A percentile compares a stretch with the other conserved stretches of the same genome.
These are phyloP conservation scores for Mamestra brassicae DNA, from an alignment of 2,888 invertebrate genomes.

Conservation along the genomic window DNA sequence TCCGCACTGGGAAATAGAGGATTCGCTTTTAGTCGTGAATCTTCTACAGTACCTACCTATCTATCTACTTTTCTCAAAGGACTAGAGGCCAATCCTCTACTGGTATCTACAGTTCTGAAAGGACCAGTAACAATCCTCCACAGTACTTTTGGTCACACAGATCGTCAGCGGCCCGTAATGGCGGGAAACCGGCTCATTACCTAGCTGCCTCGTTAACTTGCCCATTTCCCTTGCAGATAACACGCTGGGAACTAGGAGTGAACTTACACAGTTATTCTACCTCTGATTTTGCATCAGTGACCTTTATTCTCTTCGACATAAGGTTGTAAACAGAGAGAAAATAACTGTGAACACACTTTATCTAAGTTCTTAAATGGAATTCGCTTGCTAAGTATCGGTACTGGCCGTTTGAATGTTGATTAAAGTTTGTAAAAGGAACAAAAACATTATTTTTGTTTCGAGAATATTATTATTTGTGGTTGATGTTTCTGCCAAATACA, in stretches of 20 bases:
- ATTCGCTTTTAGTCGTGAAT: neutral
- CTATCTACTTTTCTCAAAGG: neutral
- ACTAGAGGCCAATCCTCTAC: neutral
- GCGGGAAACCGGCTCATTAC: slow-evolving; percentile 22
- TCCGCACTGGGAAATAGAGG: no score
- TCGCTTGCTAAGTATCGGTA: neutral
- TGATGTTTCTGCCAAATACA: neutral
- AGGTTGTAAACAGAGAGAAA: no score
- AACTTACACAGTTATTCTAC: neutral
- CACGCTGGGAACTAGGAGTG: neutral
- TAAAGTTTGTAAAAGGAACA: neutral
- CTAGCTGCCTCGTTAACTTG: slow-evolving; percentile 1
- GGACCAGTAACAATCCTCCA: neutral
- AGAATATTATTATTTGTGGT: slow-evolving; percentile 19
- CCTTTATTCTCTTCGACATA: no score
- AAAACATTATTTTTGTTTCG: neutral
- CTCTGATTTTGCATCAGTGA: no score
- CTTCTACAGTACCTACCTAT: neutral
- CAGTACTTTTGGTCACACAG: neutral
- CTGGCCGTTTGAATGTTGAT: neutral
- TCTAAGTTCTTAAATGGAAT: slow-evolving; percentile 8
- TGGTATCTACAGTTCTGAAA: neutral
- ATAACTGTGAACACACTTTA: neutral
- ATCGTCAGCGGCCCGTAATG: neutral
- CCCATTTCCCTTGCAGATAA: slow-evolving; percentile 31